phyloP scores from a whole-genome alignment of 2,888 invertebrate species.

The Coelogynopora nodosa region DNA sequence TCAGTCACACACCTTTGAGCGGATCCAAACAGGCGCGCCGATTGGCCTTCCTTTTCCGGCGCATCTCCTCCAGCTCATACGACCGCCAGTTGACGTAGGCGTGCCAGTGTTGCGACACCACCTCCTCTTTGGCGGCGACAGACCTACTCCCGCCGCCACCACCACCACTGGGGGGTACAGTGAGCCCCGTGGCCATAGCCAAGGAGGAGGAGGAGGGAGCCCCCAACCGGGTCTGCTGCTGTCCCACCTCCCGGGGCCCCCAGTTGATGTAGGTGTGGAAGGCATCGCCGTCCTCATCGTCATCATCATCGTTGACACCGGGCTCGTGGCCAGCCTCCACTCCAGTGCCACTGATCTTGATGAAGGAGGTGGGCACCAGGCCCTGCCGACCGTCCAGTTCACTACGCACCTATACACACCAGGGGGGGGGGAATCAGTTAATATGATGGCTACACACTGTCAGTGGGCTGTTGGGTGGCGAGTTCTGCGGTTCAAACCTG shows the following conservation, averaged over 20 bases:
- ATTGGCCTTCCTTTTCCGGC: neutral
- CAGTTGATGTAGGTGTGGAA: neutral
- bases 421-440: too few species aligned
- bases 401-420: constrained; percentile 7
- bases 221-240: neutral
- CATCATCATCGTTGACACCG: neutral
- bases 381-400: neutral
- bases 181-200: neutral
- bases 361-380: neutral
- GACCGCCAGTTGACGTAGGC: neutral
- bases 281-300: neutral
- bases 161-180: neutral
- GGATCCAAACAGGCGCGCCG: neutral
- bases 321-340: neutral
- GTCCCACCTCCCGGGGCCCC: neutral
- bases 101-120: neutral
- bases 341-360: neutral
- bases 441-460: too few species aligned
- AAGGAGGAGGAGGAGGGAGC: neutral
- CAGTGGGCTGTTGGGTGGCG: too few species aligned
- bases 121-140: neutral
- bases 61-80: neutral
- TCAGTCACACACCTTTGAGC: neutral
- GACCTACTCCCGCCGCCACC: neutral
- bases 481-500: too few species aligned